Base-by-base conservation (phyloP, 2,888 invertebrate species). In the Erynnis tages region DNA sequence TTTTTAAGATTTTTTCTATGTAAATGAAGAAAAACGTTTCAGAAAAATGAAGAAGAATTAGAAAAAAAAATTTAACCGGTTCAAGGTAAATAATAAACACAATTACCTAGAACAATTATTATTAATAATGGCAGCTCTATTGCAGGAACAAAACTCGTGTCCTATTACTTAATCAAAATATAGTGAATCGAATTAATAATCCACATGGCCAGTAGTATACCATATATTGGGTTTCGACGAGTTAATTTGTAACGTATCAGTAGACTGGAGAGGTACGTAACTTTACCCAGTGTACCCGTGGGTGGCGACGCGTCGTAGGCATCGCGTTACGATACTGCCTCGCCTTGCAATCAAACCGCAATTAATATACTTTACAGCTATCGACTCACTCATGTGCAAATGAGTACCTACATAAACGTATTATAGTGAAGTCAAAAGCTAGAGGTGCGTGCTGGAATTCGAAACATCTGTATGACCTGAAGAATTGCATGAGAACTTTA, bases 201-300 rank as follows among this genome's bases (percentile, higher is more conserved):
- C 60, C 65, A 58, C 54, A 38, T 21, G 14, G 49, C 54, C 58
- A 60, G 56, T 62, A 67, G n/a, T n/a, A n/a, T n/a, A n/a, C n/a
- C 66, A 61, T 61, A 65, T 71, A 74, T 70, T 62, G 61, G 61
- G 66, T 77, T 73, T 75, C 76, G 69, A 67, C 68, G 65, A 66
- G 68, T 79, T 69, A 73, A 79, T 80, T 79, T 77, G 77, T 75
- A 70, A 71, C 73, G 75, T 77, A 76, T 78, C 75, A 75, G 62
- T 74, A 70, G 67, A 67, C 70, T 72, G 66, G 63, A 67, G 71
- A 69, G 73, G 67, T 70, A 71, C 63, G 71, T 71, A 74, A 79
- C 71, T 66, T 59, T 66, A 73, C 63, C 69, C 68, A 63, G 70
- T 64, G 63, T 60, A 63, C 66, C 62, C 66, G 73, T 73, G 79